Percentiles rank a stretch among this genome's conserved stretches.
phyloP scores from a whole-genome alignment of 2,888 invertebrate species.

The Scaptomyza polygonia region DNA sequence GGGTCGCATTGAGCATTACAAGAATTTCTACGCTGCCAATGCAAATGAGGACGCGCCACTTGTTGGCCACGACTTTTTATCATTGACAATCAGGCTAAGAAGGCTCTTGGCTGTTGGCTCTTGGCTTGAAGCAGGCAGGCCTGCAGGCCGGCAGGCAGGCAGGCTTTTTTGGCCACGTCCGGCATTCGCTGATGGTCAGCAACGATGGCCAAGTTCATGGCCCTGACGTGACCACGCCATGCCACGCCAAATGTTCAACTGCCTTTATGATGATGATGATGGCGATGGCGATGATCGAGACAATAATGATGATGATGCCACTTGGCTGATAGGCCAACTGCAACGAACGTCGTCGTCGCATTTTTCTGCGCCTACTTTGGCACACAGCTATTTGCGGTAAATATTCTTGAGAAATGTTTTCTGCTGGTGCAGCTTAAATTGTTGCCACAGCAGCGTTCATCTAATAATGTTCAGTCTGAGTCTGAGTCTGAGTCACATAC shows the following conservation, averaged over 20 bases:
- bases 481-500: slow-evolving; percentile 25
- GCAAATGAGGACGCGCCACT: slow-evolving; percentile 76
- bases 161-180: slow-evolving; percentile 44
- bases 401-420: slow-evolving; percentile 65
- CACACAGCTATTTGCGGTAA: slow-evolving; percentile 66
- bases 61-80: slow-evolving; percentile 76
- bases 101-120: slow-evolving; percentile 17
- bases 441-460: slow-evolving; percentile 35
- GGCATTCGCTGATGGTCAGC: slow-evolving; percentile 73
- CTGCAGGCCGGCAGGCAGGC: slow-evolving; percentile 55
- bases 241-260: slow-evolving; percentile 32
- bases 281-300: slow-evolving; percentile 8
- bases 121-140: slow-evolving; percentile 4
- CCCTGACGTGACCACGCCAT: slow-evolving; percentile 74
- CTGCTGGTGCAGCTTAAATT: slow-evolving; percentile 15
- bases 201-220: slow-evolving; percentile 73
- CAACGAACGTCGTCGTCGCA: slow-evolving; percentile 58
- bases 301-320: slow-evolving; percentile 59
- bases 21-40: slow-evolving; percentile 64
- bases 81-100: slow-evolving; percentile 65
- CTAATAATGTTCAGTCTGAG: slow-evolving; percentile 31
- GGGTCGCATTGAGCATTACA: slow-evolving; percentile 53
- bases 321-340: slow-evolving; percentile 70
- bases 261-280: slow-evolving; percentile 28
- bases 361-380: slow-evolving; percentile 74